These are phyloP conservation scores for Bombus turneri DNA, from an alignment of 1,140 invertebrate genomes.

Conservation along the genomic window DNA sequence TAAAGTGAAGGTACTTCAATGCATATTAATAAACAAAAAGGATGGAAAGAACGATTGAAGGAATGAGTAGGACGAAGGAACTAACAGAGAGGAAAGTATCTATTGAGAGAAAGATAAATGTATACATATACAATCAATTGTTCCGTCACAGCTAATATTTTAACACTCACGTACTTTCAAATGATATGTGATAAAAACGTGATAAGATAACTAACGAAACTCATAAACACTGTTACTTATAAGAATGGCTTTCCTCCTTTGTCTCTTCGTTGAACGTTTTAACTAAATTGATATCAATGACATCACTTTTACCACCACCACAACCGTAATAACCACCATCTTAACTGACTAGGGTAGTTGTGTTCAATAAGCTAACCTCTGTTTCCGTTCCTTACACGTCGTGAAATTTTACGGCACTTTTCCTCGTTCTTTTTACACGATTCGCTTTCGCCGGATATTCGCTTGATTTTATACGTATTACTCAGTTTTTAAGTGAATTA, in stretches of 20 bases:
- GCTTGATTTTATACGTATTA: neutral
- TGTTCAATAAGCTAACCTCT: slow-evolving; percentile 54
- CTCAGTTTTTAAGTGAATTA: neutral
- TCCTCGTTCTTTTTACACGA: neutral
- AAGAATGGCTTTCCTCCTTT: slow-evolving; percentile 8
- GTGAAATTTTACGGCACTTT: neutral
- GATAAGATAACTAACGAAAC: slow-evolving; percentile 16
- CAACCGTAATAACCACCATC: slow-evolving; percentile 31
- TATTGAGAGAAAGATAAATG: neutral
- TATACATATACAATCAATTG: slow-evolving; percentile 25
- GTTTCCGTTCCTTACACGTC: slow-evolving; percentile 26
- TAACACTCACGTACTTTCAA: neutral
- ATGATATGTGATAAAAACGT: neutral
- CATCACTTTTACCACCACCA: slow-evolving; percentile 36
- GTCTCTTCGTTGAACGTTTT: slow-evolving; percentile 23
- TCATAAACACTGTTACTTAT: slow-evolving; percentile 6
- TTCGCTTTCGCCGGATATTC: neutral
- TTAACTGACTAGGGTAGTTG: slow-evolving; percentile 57
- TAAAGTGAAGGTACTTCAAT: slow-evolving; percentile 8
- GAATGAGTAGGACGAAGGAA: neutral
- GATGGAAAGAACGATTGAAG: neutral
- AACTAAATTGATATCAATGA: slow-evolving; percentile 54
- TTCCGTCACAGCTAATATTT: neutral
- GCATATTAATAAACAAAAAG: slow-evolving; percentile 23
- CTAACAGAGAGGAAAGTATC: neutral